Evolutionary conservation across 2,888 invertebrate species (phyloP), one percentile per base, ranked within the genome.

Genomic region (Cheilosia grossa): DNA sequence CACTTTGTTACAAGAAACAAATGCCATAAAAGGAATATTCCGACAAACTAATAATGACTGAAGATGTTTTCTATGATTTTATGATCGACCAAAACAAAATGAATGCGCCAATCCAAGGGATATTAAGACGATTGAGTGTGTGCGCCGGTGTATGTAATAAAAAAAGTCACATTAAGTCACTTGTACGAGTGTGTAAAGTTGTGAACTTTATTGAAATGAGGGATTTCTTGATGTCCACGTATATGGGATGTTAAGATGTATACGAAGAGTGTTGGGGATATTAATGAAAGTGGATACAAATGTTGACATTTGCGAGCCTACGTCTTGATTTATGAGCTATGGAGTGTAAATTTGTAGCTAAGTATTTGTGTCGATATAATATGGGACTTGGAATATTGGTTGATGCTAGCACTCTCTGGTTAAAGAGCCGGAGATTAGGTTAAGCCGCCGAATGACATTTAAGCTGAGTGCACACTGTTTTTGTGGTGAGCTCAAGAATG

Each of bases 1-100:
- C 0, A 67, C 67, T 44, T 54, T 67, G 67, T 67, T 67, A 54
- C 67, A 42, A 40, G 27, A 51, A 51, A 37, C 15, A 37, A 49
- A 13, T 10, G 24, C 21, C 13, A 24, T 24, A 51, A 21, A 21
- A 24, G 51, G 24, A 5, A 40, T 17, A 58, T 9, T 7, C 59
- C n/a, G 6, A 37, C 49, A 10, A 47, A 30, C 21, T 63, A 19
- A 21, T 47, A 24, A 15, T 37, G 21, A 9, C 21, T 51, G 2
- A 19, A 17, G 19, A 58, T 30, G 56, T 33, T 58, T 58, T 58
- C 40, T 53, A 10, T 40, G 27, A 40, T 53, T 66, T 66, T 40
- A 66, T 40, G 53, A 30, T 30, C 44, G 27, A 17, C 17, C 30
- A 61, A 66, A 24, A 40, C 19, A 47, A 64, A 21, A 13, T 37